These are phyloP conservation scores for Thermophis baileyi DNA, from an alignment of 2,113 vertebrate genomes.

Conservation along the genomic window DNA sequence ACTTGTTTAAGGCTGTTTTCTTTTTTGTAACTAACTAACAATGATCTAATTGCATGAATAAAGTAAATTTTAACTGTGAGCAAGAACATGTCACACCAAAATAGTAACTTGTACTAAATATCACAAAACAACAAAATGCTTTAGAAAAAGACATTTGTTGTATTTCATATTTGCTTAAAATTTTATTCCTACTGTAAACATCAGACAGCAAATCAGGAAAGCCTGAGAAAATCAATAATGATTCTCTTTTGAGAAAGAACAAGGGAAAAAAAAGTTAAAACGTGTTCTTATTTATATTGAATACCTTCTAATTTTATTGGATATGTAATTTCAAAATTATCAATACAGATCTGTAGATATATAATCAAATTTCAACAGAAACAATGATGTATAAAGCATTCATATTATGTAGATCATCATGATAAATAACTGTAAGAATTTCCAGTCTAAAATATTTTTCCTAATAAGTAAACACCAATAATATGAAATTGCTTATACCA, in stretches of 20 bases:
- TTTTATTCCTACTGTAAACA: neutral
- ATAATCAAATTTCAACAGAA: constrained; percentile 61
- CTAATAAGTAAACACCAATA: constrained; percentile 29
- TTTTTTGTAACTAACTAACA: neutral
- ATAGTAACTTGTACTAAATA: neutral
- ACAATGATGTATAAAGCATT: constrained; percentile 53
- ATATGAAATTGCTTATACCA: neutral
- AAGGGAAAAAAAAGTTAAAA: constrained; percentile 56
- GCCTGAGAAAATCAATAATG: constrained; percentile 43
- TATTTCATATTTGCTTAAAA: constrained; percentile 8
- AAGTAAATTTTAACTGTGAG: neutral
- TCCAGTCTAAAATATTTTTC: constrained; percentile 28
- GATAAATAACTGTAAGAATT: constrained; percentile 42
- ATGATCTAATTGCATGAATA: neutral
- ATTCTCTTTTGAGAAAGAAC: constrained; percentile 36
- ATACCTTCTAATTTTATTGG: constrained; percentile 74
- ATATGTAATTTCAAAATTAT: constrained; percentile 66
- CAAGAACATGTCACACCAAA: neutral
- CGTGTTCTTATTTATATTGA: constrained; percentile 56
- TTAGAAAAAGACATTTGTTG: neutral
- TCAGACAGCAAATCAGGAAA: neutral
- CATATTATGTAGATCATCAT: constrained; percentile 41
- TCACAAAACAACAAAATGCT: neutral
- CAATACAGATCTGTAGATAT: constrained; percentile 66
- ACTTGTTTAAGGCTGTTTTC: neutral